Percentiles rank a stretch among this genome's conserved stretches.
Evolutionary conservation across 2,888 invertebrate species (phyloP).

Genomic region (Parnassius smintheus): DNA sequence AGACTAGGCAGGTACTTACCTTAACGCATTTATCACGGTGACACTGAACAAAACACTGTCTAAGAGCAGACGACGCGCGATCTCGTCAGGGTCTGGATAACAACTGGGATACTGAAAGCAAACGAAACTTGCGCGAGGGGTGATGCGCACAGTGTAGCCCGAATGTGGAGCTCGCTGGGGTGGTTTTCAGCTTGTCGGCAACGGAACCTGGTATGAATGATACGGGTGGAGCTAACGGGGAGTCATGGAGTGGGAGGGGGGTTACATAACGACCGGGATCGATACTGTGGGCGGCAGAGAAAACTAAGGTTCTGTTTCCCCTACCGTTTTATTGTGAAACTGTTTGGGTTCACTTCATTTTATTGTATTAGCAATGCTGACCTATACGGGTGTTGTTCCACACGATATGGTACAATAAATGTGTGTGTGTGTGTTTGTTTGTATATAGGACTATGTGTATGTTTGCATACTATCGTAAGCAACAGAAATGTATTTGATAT

Average conservation of each 20-base stretch:
- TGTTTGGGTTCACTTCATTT: slow-evolving; percentile 40
- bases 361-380: slow-evolving; percentile 24
- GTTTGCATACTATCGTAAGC: too few species aligned
- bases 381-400: slow-evolving; percentile 13
- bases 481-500: too few species aligned
- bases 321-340: slow-evolving; percentile 39
- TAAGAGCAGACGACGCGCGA: slow-evolving; percentile 40
- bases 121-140: slow-evolving; percentile 43
- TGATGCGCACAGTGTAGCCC: slow-evolving; percentile 48
- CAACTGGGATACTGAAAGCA: slow-evolving; percentile 52
- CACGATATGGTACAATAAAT: neutral
- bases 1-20: slow-evolving; percentile 49
- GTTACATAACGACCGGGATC: slow-evolving; percentile 70
- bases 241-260: slow-evolving; percentile 38
- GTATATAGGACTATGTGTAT: neutral
- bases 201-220: slow-evolving; percentile 61
- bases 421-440: neutral
- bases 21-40: slow-evolving; percentile 65
- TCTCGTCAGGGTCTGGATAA: slow-evolving; percentile 45
- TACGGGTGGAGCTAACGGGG: slow-evolving; percentile 49
- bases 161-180: slow-evolving; percentile 37
- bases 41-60: slow-evolving; percentile 55
- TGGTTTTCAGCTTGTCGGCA: slow-evolving; percentile 40
- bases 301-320: slow-evolving; percentile 41
- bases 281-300: slow-evolving; percentile 58